A percentile compares a stretch with the other conserved stretches of the same genome.
Conservation (phyloP, 2,113 vertebrate genomes). For the Gopherus flavomarginatus region DNA sequence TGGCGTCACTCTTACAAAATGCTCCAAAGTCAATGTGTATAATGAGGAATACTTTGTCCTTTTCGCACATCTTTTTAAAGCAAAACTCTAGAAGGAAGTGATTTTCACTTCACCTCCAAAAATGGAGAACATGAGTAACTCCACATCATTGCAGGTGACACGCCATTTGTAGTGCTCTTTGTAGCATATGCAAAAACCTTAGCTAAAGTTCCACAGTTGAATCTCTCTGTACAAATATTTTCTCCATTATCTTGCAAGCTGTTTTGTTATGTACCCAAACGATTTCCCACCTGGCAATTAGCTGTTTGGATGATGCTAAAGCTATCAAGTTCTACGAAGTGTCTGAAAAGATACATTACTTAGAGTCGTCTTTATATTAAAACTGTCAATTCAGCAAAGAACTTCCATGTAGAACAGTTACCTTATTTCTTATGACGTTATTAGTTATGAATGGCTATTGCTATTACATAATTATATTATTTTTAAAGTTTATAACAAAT, state of each 20-base stretch:
- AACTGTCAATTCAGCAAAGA: conserved; percentile 36
- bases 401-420: conserved; percentile 27
- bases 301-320: conserved; percentile 2
- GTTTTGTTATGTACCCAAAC: neutral
- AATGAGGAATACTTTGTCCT: conserved; percentile 48
- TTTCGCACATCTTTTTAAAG: conserved; percentile 56
- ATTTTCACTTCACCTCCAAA: conserved; percentile 58
- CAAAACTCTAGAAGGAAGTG: conserved; percentile 27
- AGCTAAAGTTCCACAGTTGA: conserved; percentile 26
- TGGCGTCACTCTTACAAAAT: conserved; percentile 40
- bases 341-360: conserved; percentile 38
- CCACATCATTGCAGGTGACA: conserved; percentile 8
- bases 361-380: conserved; percentile 38
- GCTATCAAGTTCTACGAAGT: conserved; percentile 31
- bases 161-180: neutral
- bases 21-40: conserved; percentile 31
- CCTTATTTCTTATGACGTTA: neutral
- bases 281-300: conserved; percentile 28
- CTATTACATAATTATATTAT: conserved; percentile 8
- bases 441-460: neutral
- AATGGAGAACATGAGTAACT: neutral
- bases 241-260: conserved; percentile 30
- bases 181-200: conserved; percentile 37
- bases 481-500: conserved; percentile 41
- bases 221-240: conserved; percentile 8